Evolutionary conservation across 2,113 vertebrate genomes (phyloP).

Genomic region (Xiphophorus couchianus): DNA sequence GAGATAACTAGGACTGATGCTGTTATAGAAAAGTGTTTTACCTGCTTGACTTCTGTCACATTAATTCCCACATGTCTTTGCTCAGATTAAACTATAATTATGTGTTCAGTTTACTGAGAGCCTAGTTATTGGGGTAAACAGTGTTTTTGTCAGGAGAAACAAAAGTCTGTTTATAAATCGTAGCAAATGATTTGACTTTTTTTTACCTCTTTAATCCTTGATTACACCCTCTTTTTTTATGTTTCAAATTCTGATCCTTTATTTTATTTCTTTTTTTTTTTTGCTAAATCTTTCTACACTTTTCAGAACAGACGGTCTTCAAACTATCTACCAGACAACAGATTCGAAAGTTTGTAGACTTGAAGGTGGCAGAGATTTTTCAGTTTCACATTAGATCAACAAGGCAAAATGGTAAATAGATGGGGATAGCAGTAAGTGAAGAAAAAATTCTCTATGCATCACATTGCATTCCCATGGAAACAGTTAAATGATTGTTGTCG

Average conservation of each 20-base stretch:
- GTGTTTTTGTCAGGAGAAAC: slow-evolving; percentile 8
- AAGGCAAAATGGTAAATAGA: slow-evolving; percentile 62
- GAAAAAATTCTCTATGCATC: slow-evolving; percentile 21
- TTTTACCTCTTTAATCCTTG: background rate
- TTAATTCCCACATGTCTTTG: slow-evolving; percentile 35
- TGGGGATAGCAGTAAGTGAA: slow-evolving; percentile 49
- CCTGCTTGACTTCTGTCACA: slow-evolving; percentile 32
- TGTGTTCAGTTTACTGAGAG: slow-evolving; percentile 40
- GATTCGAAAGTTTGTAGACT: slow-evolving; percentile 32
- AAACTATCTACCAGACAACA: slow-evolving; percentile 11
- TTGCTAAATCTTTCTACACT: slow-evolving; percentile 2
- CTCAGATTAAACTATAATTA: slow-evolving; percentile 38
- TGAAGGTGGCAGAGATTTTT: slow-evolving; percentile 25
- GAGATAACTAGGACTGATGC: slow-evolving; percentile 18
- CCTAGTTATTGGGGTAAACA: slow-evolving; percentile 17
- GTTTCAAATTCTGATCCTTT: background rate
- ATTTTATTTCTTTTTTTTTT: background rate
- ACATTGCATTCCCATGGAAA: slow-evolving; percentile 61
- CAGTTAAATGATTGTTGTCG: slow-evolving; percentile 40
- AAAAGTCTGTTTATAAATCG: slow-evolving; percentile 37
- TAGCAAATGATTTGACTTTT: background rate
- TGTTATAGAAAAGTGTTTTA: slow-evolving; percentile 34
- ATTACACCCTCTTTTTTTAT: slow-evolving; percentile 9
- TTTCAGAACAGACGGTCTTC: slow-evolving; percentile 10
- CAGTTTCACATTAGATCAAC: slow-evolving; percentile 53